A percentile compares a stretch with the other conserved stretches of the same genome.
phyloP scores from a whole-genome alignment of 92 coral and sea anemone genomes.

The Zoanthus solanderi region DNA sequence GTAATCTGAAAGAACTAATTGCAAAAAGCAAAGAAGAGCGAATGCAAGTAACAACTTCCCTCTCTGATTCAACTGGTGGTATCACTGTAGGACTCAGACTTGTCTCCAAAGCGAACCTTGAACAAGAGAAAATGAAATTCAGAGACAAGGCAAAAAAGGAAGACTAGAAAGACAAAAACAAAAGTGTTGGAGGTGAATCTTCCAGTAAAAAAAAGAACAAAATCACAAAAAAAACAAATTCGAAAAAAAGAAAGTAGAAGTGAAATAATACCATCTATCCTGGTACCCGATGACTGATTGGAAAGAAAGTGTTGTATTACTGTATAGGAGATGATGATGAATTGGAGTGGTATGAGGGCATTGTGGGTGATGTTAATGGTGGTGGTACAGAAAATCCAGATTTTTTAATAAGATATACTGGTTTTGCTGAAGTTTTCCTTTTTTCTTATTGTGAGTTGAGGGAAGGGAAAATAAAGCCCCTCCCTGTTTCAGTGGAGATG shows the following conservation, averaged over 20 bases:
- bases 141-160: conserved; percentile 24
- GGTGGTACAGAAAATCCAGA: conserved; percentile 39
- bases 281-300: conserved; percentile 50
- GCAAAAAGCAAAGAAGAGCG: conserved; percentile 10
- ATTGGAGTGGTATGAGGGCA: conserved; percentile 47
- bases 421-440: conserved; percentile 30
- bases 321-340: conserved; percentile 55
- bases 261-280: conserved; percentile 52
- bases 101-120: conserved; percentile 22
- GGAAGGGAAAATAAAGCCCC: conserved; percentile 37
- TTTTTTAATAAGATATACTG: conserved; percentile 48
- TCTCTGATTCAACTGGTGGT: background rate
- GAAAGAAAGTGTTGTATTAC: conserved; percentile 56
- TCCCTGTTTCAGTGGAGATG: conserved; percentile 28
- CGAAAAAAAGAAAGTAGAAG: conserved; percentile 36
- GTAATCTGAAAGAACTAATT: background rate
- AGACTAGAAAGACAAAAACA: conserved; percentile 24
- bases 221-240: background rate
- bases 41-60: conserved; percentile 10
- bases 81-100: conserved; percentile 24
- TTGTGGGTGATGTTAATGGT: conserved; percentile 11
- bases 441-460: conserved; percentile 13
- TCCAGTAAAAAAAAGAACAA: background rate
- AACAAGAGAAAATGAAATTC: conserved; percentile 28
- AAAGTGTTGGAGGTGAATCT: conserved; percentile 17